phyloP scores from a whole-genome alignment of 2,113 vertebrate species.

The Gasterosteus nipponicus region DNA sequence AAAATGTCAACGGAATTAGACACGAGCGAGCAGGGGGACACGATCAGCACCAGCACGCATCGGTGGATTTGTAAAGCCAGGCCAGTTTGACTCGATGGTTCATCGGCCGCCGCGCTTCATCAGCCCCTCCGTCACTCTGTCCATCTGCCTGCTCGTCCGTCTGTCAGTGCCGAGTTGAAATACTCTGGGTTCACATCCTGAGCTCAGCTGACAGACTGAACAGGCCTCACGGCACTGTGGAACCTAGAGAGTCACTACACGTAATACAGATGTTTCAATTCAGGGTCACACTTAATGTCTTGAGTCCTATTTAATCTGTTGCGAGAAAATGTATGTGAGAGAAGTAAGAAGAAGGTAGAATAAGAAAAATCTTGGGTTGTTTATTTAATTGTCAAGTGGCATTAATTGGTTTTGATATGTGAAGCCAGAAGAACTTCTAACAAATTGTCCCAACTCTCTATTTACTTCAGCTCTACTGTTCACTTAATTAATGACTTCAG shows the following conservation, averaged over 20 bases:
- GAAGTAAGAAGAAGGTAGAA: not conserved
- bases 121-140: slow-evolving; percentile 57
- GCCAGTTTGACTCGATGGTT: slow-evolving; percentile 54
- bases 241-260: not conserved
- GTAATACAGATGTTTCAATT: slow-evolving; percentile 13
- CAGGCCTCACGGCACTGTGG: slow-evolving; percentile 32
- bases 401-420: not conserved
- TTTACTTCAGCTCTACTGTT: not conserved
- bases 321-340: not conserved
- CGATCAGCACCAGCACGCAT: slow-evolving; percentile 56
- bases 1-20: slow-evolving; percentile 24
- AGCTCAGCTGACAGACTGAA: slow-evolving; percentile 35
- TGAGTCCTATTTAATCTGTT: slow-evolving; percentile 9
- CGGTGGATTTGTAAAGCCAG: slow-evolving; percentile 49
- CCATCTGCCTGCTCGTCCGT: slow-evolving; percentile 59
- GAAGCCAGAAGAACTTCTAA: not conserved
- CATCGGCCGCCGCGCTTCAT: slow-evolving; percentile 57
- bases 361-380: not conserved
- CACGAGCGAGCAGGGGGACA: slow-evolving; percentile 37
- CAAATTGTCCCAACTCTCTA: not conserved
- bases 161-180: slow-evolving; percentile 57
- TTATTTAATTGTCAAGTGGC: not conserved
- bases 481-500: not conserved
- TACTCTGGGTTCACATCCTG: slow-evolving; percentile 17
- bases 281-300: not conserved